These are phyloP conservation scores for Crotalus horridus DNA, from an alignment of 2,113 vertebrate species.

Conservation along the genomic window DNA sequence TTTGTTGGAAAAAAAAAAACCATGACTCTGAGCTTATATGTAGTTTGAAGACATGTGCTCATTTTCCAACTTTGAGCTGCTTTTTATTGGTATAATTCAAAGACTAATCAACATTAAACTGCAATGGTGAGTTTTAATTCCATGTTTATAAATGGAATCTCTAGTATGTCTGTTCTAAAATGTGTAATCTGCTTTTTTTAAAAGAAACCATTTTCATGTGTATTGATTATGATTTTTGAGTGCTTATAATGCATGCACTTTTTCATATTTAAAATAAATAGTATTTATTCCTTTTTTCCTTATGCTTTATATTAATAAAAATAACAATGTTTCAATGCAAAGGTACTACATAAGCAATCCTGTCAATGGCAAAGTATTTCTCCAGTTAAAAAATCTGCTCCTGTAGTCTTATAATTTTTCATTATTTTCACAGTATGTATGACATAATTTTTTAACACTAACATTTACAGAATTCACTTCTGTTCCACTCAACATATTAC, in stretches of 20 bases:
- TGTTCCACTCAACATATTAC: background rate
- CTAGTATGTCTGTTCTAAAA: background rate
- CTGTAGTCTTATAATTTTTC: background rate
- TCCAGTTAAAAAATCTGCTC: background rate
- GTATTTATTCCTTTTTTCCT: background rate
- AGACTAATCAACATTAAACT: background rate
- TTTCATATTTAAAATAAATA: background rate
- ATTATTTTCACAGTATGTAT: background rate
- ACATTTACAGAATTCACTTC: background rate
- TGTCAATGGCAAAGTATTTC: background rate
- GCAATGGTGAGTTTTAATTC: background rate
- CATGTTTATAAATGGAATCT: background rate
- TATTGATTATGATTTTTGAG: background rate
- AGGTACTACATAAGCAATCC: background rate
- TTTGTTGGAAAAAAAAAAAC: background rate
- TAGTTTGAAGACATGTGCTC: background rate
- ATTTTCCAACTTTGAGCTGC: background rate
- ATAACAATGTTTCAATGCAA: background rate
- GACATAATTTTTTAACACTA: background rate
- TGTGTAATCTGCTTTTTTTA: background rate
- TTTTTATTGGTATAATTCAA: background rate
- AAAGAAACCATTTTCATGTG: background rate
- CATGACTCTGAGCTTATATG: background rate
- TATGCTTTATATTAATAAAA: background rate
- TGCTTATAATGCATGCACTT: background rate